A percentile compares a stretch with the other conserved stretches of the same genome.
phyloP scores from a whole-genome alignment of 2,797 vertebrate genomes.

The Vireo griseus region DNA sequence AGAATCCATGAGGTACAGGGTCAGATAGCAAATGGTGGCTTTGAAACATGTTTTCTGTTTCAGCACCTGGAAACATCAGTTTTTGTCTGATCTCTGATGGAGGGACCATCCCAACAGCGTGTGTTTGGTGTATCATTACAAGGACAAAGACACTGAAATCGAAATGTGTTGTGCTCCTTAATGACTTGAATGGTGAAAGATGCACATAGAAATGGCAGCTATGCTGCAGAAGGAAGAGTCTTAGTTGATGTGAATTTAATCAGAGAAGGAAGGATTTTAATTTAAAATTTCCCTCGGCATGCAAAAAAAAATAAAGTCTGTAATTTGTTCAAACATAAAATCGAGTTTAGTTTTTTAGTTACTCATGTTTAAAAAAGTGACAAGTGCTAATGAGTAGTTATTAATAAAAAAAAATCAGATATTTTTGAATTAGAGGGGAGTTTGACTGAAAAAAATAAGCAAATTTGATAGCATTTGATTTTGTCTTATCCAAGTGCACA shows the following conservation, averaged over 20 bases:
- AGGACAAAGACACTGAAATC: background rate
- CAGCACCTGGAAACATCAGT: background rate
- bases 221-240: background rate
- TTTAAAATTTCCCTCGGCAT: background rate
- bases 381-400: background rate
- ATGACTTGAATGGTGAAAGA: background rate
- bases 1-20: background rate
- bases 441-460: background rate
- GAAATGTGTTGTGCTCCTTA: background rate
- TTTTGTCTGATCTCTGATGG: background rate
- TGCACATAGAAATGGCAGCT: background rate
- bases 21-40: background rate
- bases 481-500: background rate
- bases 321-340: background rate
- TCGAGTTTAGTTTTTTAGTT: background rate
- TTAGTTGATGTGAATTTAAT: background rate
- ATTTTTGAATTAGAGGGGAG: background rate
- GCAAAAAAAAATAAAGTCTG: background rate
- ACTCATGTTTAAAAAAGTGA: background rate
- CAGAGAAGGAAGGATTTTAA: background rate
- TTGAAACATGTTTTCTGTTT: background rate
- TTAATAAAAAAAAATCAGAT: background rate
- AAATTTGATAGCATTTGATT: background rate
- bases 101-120: accelerated
- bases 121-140: background rate